Evolutionary conservation across 2,797 vertebrate genomes (phyloP).

Genomic region (Sphenodon punctatus): DNA sequence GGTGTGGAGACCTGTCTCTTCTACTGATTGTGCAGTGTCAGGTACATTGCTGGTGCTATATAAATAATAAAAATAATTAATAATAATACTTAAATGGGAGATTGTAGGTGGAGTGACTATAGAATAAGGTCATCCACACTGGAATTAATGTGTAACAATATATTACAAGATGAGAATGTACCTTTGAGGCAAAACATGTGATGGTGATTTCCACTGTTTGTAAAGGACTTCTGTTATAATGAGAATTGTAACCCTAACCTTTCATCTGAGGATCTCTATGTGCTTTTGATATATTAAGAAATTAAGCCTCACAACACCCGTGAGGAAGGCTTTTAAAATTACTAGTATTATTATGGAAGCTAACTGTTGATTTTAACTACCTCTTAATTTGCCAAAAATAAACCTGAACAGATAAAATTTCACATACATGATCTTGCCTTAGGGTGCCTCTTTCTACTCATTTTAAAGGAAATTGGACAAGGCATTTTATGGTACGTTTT

Average conservation of each 20-base stretch:
- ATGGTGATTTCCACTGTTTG: too few relatives aligned
- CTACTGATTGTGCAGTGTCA: too few relatives aligned
- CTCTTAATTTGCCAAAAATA: conserved; percentile 55
- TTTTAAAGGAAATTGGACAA: conserved; percentile 50
- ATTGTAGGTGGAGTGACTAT: not conserved
- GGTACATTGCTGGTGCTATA: too few relatives aligned
- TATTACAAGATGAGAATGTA: conserved; percentile 59
- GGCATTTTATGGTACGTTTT: conserved; percentile 61
- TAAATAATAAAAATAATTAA: too few relatives aligned
- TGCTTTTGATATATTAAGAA: conserved; percentile 67
- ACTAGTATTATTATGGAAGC: conserved; percentile 55
- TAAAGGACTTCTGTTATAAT: conserved; percentile 63
- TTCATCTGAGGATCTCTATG: conserved; percentile 64
- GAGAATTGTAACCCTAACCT: conserved; percentile 66
- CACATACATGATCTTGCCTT: conserved; percentile 58
- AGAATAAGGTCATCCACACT: too few relatives aligned
- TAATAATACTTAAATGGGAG: conserved; percentile 1
- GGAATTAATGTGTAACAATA: conserved; percentile 61
- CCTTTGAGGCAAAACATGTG: conserved; percentile 67
- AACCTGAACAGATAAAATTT: conserved; percentile 63
- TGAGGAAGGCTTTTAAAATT: conserved; percentile 56
- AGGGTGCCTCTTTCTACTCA: conserved; percentile 47
- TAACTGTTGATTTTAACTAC: conserved; percentile 59
- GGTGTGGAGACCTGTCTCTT: too few relatives aligned
- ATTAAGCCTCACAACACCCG: conserved; percentile 61